Evolutionary conservation across 2,797 vertebrate species (phyloP).

Genomic region (Podarcis lilfordi): DNA sequence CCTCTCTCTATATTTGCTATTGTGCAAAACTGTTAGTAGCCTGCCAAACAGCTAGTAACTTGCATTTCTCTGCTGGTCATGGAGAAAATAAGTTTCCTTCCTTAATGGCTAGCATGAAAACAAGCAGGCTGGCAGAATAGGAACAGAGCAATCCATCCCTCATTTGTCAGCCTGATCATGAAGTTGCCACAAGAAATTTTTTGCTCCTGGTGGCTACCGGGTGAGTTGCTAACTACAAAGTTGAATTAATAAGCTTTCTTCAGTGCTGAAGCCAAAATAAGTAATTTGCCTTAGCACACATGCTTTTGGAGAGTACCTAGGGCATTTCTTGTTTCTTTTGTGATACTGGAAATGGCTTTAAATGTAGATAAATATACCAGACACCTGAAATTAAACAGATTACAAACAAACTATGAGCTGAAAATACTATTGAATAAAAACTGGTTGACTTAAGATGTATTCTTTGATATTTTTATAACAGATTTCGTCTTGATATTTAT

Average conservation of each 20-base stretch:
- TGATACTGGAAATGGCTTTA: not conserved
- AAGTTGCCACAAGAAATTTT: no score
- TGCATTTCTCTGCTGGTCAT: no score
- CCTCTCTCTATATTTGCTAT: no score
- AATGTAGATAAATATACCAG: not conserved
- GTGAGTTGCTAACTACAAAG: no score
- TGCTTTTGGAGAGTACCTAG: not conserved
- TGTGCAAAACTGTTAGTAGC: no score
- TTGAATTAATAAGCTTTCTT: not conserved
- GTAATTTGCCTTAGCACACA: not conserved
- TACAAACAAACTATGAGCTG: constrained; percentile 9
- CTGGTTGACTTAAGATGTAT: constrained; percentile 31
- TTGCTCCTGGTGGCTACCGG: no score
- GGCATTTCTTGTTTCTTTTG: not conserved
- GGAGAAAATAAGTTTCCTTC: no score
- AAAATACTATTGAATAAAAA: constrained; percentile 27
- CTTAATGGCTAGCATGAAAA: no score
- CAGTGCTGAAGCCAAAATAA: not conserved
- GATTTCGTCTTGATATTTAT: constrained; percentile 98
- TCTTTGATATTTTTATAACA: constrained; percentile 62
- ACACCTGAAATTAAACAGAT: not conserved
- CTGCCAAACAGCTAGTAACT: no score
- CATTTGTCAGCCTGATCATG: no score
- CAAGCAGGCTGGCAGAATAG: no score
- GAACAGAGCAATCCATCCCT: no score